A percentile compares a stretch with the other conserved stretches of the same genome.
phyloP scores from a whole-genome alignment of 1,140 invertebrate species.

The Chionoecetes opilio region DNA sequence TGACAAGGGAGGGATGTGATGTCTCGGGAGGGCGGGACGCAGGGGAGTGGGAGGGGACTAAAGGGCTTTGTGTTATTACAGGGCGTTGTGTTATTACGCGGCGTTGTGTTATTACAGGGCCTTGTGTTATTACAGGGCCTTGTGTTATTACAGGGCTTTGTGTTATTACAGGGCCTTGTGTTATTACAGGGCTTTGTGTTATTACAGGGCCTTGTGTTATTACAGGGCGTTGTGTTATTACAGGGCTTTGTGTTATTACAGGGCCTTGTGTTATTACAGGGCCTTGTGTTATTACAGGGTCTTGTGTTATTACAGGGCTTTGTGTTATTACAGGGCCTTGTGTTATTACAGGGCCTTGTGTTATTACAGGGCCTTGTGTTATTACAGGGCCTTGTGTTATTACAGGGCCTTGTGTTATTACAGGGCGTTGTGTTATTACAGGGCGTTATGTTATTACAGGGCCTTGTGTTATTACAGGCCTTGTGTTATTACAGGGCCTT shows the following conservation, averaged over 20 bases:
- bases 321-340: too few species aligned
- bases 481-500: slow-evolving; percentile 19
- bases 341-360: slow-evolving; percentile 20
- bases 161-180: too few species aligned
- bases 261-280: slow-evolving; percentile 46
- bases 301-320: slow-evolving; percentile 34
- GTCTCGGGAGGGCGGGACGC: not conserved
- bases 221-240: too few species aligned
- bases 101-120: slow-evolving; percentile 28
- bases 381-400: not conserved
- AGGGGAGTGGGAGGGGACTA: not conserved
- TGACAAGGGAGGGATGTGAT: not conserved
- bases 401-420: slow-evolving; percentile 32
- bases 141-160: slow-evolving; percentile 44
- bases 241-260: not conserved
- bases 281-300: slow-evolving; percentile 35
- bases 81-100: too few species aligned
- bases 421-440: slow-evolving; percentile 52
- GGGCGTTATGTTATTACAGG: too few species aligned
- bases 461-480: slow-evolving; percentile 3
- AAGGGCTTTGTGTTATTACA: not conserved
- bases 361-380: slow-evolving; percentile 33
- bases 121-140: slow-evolving; percentile 13
- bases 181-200: slow-evolving; percentile 60
- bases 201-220: not conserved